Base-by-base conservation (phyloP, 1,140 invertebrate species). In the Conus betulinus region DNA sequence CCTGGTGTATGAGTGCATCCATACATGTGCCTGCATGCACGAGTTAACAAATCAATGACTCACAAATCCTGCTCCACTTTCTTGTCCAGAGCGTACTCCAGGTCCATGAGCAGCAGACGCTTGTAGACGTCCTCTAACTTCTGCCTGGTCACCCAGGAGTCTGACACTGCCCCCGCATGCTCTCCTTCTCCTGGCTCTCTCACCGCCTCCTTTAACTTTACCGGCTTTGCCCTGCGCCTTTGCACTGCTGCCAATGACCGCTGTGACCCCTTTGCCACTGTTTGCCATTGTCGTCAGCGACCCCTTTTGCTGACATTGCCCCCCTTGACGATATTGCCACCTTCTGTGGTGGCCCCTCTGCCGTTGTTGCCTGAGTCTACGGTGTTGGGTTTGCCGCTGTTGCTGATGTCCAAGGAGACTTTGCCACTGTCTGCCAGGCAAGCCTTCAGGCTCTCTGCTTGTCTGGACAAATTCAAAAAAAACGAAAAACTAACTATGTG, bases 11-110 rank as follows among this genome's bases (percentile, higher is more conserved):
- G 39, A 1, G 39, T 39, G 39, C 39, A 39, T 39, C 39, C 39
- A 39, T 39, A 39, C 39, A 39, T 39, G 39, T 39, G 39, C 39
- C 39, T 39, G 39, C 39, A 39, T 39, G 39, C 39, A 39, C 39
- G 39, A 39, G 39, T 39, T 39, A 39, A 39, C 39, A 39, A 39
- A 39, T 39, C 39, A 39, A 39, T 15, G 57, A 93, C 95, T 93
- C 92, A 95, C 89, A 98, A 95, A 92, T 98, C 97, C 93, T 98
- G 97, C 94, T 98, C 98, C 39, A 98, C 97, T 96, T 98, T 98
- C 93, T 97, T 97, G 94, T 98, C 97, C 91, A 98, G 95, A n/a
- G 97, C 97, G 96, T 97, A 98, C 93, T 98, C 97, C 90, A 98
- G 95, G 94, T 98, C 97, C 83, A 97, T 95, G 74, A 98, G 96